Conservation (phyloP, 2,888 invertebrate genomes). For the Formica aserva region DNA sequence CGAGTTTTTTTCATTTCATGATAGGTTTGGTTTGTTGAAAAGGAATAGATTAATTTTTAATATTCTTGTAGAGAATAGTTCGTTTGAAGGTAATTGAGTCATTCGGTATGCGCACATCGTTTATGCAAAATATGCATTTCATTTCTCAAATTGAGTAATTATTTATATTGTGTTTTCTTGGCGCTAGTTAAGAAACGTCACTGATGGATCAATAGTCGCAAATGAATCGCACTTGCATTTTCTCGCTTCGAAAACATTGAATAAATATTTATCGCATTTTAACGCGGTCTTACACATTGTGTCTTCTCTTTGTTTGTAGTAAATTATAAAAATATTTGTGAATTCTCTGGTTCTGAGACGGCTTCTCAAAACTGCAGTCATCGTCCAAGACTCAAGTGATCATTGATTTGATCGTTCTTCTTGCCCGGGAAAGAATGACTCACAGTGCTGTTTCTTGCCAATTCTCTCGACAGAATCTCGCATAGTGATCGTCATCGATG, state of each 20-base stretch:
- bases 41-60: not conserved
- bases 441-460: constrained; percentile 28
- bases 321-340: not conserved
- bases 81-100: not conserved
- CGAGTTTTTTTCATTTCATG: not conserved
- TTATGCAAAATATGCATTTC: constrained; percentile 8
- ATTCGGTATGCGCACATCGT: not conserved
- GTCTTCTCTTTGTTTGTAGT: not conserved
- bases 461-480: not conserved
- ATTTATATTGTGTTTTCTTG: not conserved
- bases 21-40: not conserved
- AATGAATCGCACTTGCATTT: not conserved
- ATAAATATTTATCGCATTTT: not conserved
- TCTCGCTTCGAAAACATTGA: not conserved
- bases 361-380: constrained; percentile 22
- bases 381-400: constrained; percentile 38
- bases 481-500: constrained; percentile 57
- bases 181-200: not conserved
- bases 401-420: constrained; percentile 6
- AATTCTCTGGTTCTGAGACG: not conserved
- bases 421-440: constrained; percentile 50
- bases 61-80: not conserved
- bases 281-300: not conserved
- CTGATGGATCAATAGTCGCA: constrained; percentile 3
- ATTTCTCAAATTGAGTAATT: not conserved